Evolutionary conservation across 2,888 invertebrate genomes (phyloP).

Genomic region (Lottia gigantea): DNA sequence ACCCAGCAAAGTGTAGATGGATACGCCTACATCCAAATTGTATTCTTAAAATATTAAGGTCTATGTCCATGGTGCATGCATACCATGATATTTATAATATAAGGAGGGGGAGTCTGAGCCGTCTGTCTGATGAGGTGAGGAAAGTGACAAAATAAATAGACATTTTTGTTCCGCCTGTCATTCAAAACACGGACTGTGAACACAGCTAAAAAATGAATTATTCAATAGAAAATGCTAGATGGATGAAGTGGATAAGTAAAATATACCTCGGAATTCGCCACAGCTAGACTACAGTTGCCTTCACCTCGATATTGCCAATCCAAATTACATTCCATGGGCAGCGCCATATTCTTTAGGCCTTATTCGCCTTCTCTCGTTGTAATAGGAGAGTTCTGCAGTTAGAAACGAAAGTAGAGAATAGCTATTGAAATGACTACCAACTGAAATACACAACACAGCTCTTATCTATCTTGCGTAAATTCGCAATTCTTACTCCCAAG

Average conservation of each 20-base stretch:
- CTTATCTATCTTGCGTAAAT: too few species aligned
- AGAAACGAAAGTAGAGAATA: conserved; percentile 1
- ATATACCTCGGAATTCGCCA: conserved; percentile 47
- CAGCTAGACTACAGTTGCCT: conserved; percentile 53
- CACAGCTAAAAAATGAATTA: background rate
- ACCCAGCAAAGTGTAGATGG: too few species aligned
- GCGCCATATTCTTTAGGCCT: conserved; percentile 27
- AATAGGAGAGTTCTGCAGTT: conserved; percentile 23
- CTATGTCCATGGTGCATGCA: too few species aligned
- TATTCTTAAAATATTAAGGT: too few species aligned
- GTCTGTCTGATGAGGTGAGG: too few species aligned
- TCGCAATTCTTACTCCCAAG: too few species aligned
- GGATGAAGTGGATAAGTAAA: background rate
- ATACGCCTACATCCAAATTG: too few species aligned
- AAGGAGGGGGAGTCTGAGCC: too few species aligned
- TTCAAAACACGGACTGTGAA: background rate
- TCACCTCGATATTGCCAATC: conserved; percentile 56
- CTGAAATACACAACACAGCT: too few species aligned
- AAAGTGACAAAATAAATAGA: background rate
- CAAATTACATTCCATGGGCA: conserved; percentile 27
- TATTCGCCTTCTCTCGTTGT: background rate
- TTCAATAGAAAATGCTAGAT: background rate
- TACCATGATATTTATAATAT: too few species aligned
- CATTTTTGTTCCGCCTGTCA: conserved; percentile 4
- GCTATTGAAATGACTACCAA: too few species aligned